Conservation (phyloP, 2,113 vertebrate species). For the Percopsis transmontana region DNA sequence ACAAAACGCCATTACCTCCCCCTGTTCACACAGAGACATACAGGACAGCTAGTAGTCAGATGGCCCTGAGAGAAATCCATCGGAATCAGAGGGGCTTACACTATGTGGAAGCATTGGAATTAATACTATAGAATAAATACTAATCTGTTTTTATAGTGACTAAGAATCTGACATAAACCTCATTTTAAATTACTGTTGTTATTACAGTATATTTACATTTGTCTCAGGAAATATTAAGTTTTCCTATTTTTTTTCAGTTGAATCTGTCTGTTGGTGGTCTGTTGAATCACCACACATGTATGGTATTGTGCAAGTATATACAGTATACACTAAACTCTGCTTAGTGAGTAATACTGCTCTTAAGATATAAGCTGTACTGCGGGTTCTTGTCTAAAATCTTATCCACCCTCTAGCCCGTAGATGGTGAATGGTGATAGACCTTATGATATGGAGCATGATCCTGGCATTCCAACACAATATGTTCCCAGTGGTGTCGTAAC, state of each 20-base stretch:
- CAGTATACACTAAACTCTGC: neutral
- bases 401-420: neutral
- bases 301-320: too few species aligned
- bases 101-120: neutral
- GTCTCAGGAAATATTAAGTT: too few species aligned
- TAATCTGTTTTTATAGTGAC: slow-evolving; percentile 5
- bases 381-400: neutral
- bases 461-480: slow-evolving; percentile 33
- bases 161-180: neutral
- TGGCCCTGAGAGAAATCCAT: slow-evolving; percentile 67
- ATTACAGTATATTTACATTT: too few species aligned
- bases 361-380: neutral
- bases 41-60: slow-evolving; percentile 63
- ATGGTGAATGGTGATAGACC: slow-evolving; percentile 40
- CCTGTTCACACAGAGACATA: slow-evolving; percentile 60
- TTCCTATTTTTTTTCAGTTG: too few species aligned
- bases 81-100: slow-evolving; percentile 49
- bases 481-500: slow-evolving; percentile 57
- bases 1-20: slow-evolving; percentile 81
- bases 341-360: neutral
- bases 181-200: too few species aligned
- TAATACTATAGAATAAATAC: neutral
- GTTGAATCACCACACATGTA: neutral
- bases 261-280: too few species aligned
- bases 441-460: slow-evolving; percentile 57